Percentiles rank a stretch among this genome's conserved stretches.
Evolutionary conservation across 2,888 invertebrate genomes (phyloP).

Genomic region (Ctena decussata): DNA sequence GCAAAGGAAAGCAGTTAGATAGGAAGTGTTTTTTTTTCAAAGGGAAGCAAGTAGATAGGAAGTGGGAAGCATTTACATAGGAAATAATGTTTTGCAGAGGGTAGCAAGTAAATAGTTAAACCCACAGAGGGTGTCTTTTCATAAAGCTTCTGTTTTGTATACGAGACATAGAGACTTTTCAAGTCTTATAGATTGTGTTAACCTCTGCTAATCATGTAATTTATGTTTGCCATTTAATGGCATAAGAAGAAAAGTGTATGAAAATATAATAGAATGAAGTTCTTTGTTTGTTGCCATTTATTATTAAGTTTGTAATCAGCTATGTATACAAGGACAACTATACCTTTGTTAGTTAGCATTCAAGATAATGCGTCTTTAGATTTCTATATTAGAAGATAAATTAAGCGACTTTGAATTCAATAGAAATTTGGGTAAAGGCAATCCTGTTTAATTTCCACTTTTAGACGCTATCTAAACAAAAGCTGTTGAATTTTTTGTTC

Average conservation of each 20-base stretch:
- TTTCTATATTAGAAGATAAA: constrained; percentile 67
- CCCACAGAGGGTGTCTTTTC: too few relatives aligned
- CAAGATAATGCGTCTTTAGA: constrained; percentile 68
- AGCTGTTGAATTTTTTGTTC: constrained; percentile 10
- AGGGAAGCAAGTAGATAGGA: too few relatives aligned
- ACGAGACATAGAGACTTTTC: too few relatives aligned
- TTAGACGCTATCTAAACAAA: constrained; percentile 14
- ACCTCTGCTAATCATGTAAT: constrained; percentile 38
- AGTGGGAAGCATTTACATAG: too few relatives aligned
- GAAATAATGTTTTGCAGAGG: too few relatives aligned
- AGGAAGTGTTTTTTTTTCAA: too few relatives aligned
- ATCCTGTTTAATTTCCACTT: constrained; percentile 24
- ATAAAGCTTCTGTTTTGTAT: too few relatives aligned
- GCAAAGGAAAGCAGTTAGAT: too few relatives aligned
- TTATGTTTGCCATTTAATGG: constrained; percentile 39
- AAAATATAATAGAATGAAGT: constrained; percentile 54
- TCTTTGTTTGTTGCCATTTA: constrained; percentile 62
- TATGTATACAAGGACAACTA: constrained; percentile 64
- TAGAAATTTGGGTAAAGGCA: constrained; percentile 45
- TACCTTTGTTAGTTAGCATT: constrained; percentile 55
- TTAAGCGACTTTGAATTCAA: constrained; percentile 67
- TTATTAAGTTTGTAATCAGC: constrained; percentile 71
- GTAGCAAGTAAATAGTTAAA: too few relatives aligned
- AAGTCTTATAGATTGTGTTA: too few relatives aligned
- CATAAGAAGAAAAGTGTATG: constrained; percentile 52